Base-by-base conservation (phyloP, 2,797 vertebrate genomes). In the Silurus lanzhouensis region DNA sequence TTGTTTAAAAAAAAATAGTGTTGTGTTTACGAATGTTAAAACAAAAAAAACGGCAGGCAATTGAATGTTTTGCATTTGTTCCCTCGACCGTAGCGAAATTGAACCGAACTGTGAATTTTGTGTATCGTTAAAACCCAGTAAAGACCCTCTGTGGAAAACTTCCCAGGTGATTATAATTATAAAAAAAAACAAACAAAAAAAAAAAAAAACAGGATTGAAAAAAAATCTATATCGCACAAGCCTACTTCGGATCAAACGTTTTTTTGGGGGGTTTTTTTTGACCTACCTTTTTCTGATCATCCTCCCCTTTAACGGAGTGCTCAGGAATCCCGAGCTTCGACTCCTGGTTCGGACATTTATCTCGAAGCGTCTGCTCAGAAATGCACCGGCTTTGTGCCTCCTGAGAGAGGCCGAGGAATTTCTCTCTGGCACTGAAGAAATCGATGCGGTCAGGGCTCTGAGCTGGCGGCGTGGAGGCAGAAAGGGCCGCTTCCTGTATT, bases 341-440 rank as follows among this genome's bases (percentile, higher is more conserved):
- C 67, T 89, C 88, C 74, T 83, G 71, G 25, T 84, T 89, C 0
- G 84, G 89, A 64, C 87, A 85, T 89, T 88, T 90, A 77, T 90
- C 88, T 74, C 82, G 85, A 19, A 82, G 70, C 3, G 77, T 75
- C 85, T 87, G 90, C 70, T 88, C 85, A 46, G 86, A 87, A 77
- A 70, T 79, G 44, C 68, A 87, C 12, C 84, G 84, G 48, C n/a
- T 86, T 84, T 88, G 87, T 27, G 85, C 95, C 84, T 98, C 97
- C 88, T 97, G 97, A 60, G 96, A 96, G 87, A 98, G 93, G 83
- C 97, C 97, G 89, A 97, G 95, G 1, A 99, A 99, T 91, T 97
- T 99, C 87, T 97, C 98, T 75, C 97, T 94, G 91, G 98, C 97
- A 0, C 96, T 99, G 92, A 98, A 96, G 94, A 99, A 99, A 93